Evolutionary conservation across 1,140 invertebrate genomes (phyloP).

Genomic region (Drosophila rufa): DNA sequence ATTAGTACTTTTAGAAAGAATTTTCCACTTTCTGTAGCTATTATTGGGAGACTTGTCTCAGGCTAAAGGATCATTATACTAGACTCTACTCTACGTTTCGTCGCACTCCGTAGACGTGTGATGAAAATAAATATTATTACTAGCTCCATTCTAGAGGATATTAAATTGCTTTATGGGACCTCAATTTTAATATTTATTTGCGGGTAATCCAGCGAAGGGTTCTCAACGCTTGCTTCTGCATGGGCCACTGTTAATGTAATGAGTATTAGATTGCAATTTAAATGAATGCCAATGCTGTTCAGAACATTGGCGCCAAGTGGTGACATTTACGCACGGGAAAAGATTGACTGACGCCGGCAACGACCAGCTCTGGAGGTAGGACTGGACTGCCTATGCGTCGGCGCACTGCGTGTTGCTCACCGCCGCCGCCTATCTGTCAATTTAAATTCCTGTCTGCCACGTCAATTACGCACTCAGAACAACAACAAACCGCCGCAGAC

Average conservation of each 20-base stretch:
- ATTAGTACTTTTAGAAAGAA: not conserved
- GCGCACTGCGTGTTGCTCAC: constrained; percentile 21
- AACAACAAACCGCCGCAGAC: constrained; percentile 27
- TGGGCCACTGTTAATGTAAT: not conserved
- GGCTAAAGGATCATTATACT: not conserved
- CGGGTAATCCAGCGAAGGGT: not conserved
- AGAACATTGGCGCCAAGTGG: constrained; percentile 32
- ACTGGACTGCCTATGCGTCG: constrained; percentile 11
- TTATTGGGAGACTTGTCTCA: not conserved
- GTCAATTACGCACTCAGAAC: constrained; percentile 45
- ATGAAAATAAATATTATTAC: not conserved
- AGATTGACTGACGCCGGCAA: constrained; percentile 18
- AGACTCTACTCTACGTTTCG: not conserved
- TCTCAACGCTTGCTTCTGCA: not conserved
- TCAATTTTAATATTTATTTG: not conserved
- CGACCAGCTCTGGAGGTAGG: not conserved
- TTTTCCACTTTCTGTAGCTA: not conserved
- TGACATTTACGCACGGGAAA: constrained; percentile 35
- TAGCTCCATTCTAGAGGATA: not conserved
- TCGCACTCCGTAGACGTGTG: not conserved
- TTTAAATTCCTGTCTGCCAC: constrained; percentile 48
- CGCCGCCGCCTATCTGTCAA: constrained; percentile 23
- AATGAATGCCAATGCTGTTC: constrained; percentile 8
- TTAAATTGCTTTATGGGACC: too few species aligned
- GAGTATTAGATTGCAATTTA: constrained; percentile 2